A percentile compares a stretch with the other conserved stretches of the same genome.
These are phyloP conservation scores for Dicrurus megarhynchus DNA, from an alignment of 2,113 vertebrate genomes.

Conservation along the genomic window DNA sequence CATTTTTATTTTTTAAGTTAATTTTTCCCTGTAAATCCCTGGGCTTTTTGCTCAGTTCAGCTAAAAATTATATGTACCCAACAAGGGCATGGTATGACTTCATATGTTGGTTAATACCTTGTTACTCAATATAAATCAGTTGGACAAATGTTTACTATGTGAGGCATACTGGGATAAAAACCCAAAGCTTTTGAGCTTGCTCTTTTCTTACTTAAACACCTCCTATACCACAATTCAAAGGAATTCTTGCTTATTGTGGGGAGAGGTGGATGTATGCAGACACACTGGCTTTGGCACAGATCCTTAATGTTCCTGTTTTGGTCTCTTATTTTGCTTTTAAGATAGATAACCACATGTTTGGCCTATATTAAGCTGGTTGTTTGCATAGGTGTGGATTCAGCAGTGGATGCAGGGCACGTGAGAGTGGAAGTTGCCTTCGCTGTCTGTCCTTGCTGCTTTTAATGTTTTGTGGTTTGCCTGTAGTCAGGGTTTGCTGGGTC, in stretches of 20 bases:
- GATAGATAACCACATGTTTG: not conserved
- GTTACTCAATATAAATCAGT: not conserved
- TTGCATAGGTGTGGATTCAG: not conserved
- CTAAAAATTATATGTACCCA: not conserved
- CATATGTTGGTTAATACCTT: not conserved
- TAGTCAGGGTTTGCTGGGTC: not conserved
- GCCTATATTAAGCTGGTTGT: not conserved
- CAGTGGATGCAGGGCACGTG: fast-evolving
- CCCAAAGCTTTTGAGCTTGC: not conserved
- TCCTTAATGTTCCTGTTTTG: not conserved
- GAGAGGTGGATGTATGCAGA: not conserved
- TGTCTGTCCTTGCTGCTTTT: not conserved
- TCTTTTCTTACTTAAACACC: not conserved
- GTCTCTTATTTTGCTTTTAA: not conserved
- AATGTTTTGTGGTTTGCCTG: not conserved
- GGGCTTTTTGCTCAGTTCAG: not conserved
- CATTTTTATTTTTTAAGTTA: not conserved
- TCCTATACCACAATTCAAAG: not conserved
- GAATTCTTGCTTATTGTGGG: not conserved
- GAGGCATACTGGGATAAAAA: not conserved
- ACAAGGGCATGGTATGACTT: not conserved
- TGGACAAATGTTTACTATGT: not conserved
- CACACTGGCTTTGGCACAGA: not conserved
- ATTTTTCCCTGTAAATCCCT: not conserved
- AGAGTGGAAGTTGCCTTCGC: not conserved